phyloP scores from a whole-genome alignment of 2,888 invertebrate genomes.

The Eupithecia abbreviata region DNA sequence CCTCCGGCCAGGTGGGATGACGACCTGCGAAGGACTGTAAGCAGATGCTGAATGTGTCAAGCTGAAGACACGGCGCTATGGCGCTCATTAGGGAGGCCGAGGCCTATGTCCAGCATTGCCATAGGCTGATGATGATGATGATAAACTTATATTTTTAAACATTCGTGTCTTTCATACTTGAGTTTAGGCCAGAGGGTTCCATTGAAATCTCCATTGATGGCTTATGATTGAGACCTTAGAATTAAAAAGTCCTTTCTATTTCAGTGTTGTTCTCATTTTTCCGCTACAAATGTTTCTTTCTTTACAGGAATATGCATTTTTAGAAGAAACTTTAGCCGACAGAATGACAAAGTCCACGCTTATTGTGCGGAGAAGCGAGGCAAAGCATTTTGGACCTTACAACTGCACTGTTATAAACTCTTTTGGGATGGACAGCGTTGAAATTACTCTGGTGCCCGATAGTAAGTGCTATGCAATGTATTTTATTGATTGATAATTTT shows the following conservation, averaged over 20 bases:
- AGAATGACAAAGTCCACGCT: conserved; percentile 92
- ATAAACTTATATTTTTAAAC: too few species aligned
- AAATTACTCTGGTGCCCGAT: conserved; percentile 93
- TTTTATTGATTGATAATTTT: not conserved
- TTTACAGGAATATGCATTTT: conserved; percentile 87
- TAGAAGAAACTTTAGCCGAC: conserved; percentile 89
- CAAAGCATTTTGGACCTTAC: conserved; percentile 94
- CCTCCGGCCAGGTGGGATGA: too few species aligned
- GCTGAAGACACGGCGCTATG: too few species aligned
- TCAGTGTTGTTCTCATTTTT: not conserved
- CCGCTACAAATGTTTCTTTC: conserved; percentile 33
- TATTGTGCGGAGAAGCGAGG: conserved; percentile 91
- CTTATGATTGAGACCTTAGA: not conserved
- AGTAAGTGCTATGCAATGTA: conserved; percentile 86
- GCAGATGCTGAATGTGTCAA: too few species aligned
- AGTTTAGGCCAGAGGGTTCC: not conserved
- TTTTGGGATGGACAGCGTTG: conserved; percentile 92
- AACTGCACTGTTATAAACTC: conserved; percentile 97
- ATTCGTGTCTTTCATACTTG: too few species aligned
- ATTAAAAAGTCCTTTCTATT: conserved; percentile 8
- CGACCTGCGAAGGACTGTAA: too few species aligned
- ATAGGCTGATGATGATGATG: too few species aligned
- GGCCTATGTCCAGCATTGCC: too few species aligned
- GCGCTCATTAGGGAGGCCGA: too few species aligned
- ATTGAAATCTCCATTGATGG: not conserved